A percentile compares a stretch with the other conserved stretches of the same genome.
These are phyloP conservation scores for Pocillopora damicornis DNA, from an alignment of 64 coral and sea anemone genomes.

Conservation along the genomic window DNA sequence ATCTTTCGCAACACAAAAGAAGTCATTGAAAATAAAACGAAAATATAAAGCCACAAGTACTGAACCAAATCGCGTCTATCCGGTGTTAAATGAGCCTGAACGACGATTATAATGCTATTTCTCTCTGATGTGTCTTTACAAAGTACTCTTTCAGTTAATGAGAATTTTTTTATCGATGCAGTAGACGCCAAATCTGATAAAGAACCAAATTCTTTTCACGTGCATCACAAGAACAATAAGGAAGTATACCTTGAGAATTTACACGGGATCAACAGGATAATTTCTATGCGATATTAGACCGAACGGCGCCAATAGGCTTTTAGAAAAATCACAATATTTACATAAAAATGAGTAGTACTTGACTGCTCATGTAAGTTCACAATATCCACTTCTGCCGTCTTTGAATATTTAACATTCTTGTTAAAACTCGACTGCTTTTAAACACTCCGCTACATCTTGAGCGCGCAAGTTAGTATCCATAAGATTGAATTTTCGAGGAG, in stretches of 20 bases:
- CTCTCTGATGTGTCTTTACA: background rate
- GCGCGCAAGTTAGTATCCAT: background rate
- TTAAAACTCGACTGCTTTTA: background rate
- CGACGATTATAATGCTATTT: background rate
- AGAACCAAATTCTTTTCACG: background rate
- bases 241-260: background rate
- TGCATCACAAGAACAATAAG: background rate
- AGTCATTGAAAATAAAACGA: background rate
- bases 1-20: slow-evolving; percentile 14
- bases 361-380: background rate
- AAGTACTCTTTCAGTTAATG: background rate
- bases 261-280: background rate
- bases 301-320: background rate
- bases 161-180: slow-evolving; percentile 2
- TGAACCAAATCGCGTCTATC: background rate
- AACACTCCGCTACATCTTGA: background rate
- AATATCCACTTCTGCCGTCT: slow-evolving; percentile 19
- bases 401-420: slow-evolving; percentile 19
- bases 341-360: slow-evolving; percentile 14
- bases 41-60: background rate
- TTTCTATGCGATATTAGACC: background rate
- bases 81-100: background rate
- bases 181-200: background rate
- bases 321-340: background rate
- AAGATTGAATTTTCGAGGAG: background rate